A percentile compares a stretch with the other conserved stretches of the same genome.
These are phyloP conservation scores for Tiliacea aurago DNA, from an alignment of 2,888 invertebrate genomes.

Conservation along the genomic window DNA sequence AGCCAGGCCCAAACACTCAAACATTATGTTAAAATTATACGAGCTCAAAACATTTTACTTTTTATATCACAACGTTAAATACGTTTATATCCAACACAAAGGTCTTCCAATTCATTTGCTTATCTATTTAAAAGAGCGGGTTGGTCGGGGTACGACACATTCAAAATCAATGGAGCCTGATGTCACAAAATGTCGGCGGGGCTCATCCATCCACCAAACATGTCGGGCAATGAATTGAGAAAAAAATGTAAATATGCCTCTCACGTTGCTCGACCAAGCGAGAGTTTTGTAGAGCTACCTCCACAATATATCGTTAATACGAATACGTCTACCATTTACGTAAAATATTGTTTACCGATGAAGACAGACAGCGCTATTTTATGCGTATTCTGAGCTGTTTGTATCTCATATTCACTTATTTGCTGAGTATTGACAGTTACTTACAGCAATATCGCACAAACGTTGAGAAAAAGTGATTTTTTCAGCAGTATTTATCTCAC, in stretches of 20 bases:
- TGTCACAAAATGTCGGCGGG: constrained; percentile 85
- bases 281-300: constrained; percentile 72
- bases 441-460: constrained; percentile 42
- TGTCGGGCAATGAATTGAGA: constrained; percentile 79
- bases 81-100: constrained; percentile 79
- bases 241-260: constrained; percentile 83
- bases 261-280: constrained; percentile 76
- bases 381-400: constrained; percentile 38
- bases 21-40: constrained; percentile 67
- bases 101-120: constrained; percentile 89
- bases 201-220: constrained; percentile 82
- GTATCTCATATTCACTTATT: constrained; percentile 42
- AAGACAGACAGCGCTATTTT: constrained; percentile 52
- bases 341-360: constrained; percentile 62
- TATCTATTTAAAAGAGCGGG: constrained; percentile 88
- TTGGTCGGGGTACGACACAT: constrained; percentile 82
- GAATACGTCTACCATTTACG: constrained; percentile 56
- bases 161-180: constrained; percentile 89
- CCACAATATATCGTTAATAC: constrained; percentile 60
- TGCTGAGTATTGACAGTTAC: constrained; percentile 48
- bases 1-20: constrained; percentile 60
- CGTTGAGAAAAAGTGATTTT: constrained; percentile 18
- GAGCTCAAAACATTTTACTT: constrained; percentile 71
- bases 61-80: constrained; percentile 77
- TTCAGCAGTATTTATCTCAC: constrained; percentile 41